These are phyloP conservation scores for Thera britannica DNA, from an alignment of 2,888 invertebrate genomes.

Conservation along the genomic window DNA sequence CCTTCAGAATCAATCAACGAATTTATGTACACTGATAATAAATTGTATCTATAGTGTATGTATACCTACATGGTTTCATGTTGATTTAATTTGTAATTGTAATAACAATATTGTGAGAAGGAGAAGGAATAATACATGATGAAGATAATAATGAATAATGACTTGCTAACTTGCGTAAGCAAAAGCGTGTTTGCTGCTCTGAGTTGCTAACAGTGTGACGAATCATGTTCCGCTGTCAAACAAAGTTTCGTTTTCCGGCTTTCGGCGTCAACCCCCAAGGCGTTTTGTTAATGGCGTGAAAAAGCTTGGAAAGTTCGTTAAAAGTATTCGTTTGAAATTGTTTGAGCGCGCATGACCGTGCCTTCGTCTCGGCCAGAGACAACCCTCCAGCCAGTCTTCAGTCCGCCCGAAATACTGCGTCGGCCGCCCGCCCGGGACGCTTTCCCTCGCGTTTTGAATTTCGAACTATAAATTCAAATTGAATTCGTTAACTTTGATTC, in stretches of 20 bases:
- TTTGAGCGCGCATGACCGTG: slow-evolving; percentile 69
- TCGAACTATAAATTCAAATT: slow-evolving; percentile 67
- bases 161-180: too few species aligned
- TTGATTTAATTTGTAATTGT: too few species aligned
- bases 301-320: slow-evolving; percentile 55
- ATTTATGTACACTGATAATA: too few species aligned
- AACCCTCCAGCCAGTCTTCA: slow-evolving; percentile 58
- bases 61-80: too few species aligned
- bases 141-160: too few species aligned
- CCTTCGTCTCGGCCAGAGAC: slow-evolving; percentile 55
- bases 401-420: slow-evolving; percentile 69
- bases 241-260: slow-evolving; percentile 37
- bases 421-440: slow-evolving; percentile 68
- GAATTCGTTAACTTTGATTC: slow-evolving; percentile 50
- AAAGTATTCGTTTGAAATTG: slow-evolving; percentile 55
- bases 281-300: slow-evolving; percentile 55
- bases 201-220: too few species aligned
- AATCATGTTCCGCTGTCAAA: background rate
- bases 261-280: slow-evolving; percentile 44
- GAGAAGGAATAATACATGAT: too few species aligned
- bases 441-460: slow-evolving; percentile 66
- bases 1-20: background rate
- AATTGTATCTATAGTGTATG: too few species aligned
- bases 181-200: too few species aligned
- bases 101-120: too few species aligned